Percentiles rank a stretch among this genome's conserved stretches.
phyloP scores from a whole-genome alignment of 2,113 vertebrate species.

The Machaerirhynchus nigripectus region DNA sequence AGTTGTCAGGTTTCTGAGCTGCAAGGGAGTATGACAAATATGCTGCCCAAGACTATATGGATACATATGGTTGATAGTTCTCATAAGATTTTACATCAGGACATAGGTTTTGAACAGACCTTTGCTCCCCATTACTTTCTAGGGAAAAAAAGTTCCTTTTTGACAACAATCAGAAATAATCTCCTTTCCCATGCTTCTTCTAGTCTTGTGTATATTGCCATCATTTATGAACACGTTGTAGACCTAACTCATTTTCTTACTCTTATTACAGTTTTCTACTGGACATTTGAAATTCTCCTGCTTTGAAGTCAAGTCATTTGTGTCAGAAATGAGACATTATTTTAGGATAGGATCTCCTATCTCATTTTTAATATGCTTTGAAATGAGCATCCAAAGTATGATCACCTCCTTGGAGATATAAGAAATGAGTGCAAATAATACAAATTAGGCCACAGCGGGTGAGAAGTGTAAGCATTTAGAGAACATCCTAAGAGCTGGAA shows the following conservation, averaged over 20 bases:
- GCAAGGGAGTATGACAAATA: neutral
- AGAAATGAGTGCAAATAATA: neutral
- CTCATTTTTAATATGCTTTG: neutral
- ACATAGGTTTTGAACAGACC: neutral
- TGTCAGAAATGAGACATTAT: neutral
- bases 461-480: neutral
- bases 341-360: neutral
- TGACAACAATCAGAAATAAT: neutral
- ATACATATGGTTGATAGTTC: neutral
- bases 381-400: neutral
- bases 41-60: neutral
- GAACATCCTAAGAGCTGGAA: neutral
- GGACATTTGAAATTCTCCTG: neutral
- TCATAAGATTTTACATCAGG: neutral
- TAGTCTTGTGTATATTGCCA: fast-evolving
- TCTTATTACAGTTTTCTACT: neutral
- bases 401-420: neutral
- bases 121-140: neutral
- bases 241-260: neutral
- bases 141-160: neutral
- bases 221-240: neutral
- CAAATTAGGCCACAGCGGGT: neutral
- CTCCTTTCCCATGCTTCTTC: neutral
- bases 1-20: neutral
- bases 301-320: neutral